Evolutionary conservation across 2,888 invertebrate genomes (phyloP).

Genomic region (Brachypterus glaber): DNA sequence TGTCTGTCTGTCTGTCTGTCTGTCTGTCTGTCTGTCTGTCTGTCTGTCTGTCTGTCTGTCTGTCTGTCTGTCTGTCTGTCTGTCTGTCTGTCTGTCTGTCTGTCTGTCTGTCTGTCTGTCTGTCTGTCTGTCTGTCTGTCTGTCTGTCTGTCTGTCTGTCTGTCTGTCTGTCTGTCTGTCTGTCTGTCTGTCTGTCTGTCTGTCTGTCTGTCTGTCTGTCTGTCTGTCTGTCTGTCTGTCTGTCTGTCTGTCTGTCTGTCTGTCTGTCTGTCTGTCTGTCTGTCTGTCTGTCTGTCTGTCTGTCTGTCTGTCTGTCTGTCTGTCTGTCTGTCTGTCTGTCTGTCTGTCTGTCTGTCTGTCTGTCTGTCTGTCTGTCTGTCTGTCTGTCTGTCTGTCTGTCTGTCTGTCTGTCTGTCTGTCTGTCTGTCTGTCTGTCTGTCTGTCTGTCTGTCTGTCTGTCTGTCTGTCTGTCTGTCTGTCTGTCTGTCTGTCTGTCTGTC

Average conservation of each 20-base stretch:
- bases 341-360: constrained; percentile 2
- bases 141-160: constrained; percentile 2
- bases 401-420: constrained; percentile 2
- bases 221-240: constrained; percentile 2
- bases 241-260: constrained; percentile 2
- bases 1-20: constrained; percentile 2
- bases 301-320: background rate
- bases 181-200: constrained; percentile 2
- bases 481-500: constrained; percentile 2
- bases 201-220: constrained; percentile 2
- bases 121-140: constrained; percentile 2
- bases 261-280: constrained; percentile 2
- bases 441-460: constrained; percentile 2
- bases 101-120: constrained; percentile 2
- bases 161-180: constrained; percentile 2
- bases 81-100: constrained; percentile 2
- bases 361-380: constrained; percentile 2
- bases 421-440: constrained; percentile 2
- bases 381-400: constrained; percentile 2
- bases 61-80: constrained; percentile 2
- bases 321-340: constrained; percentile 2
- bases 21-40: constrained; percentile 2
- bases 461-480: constrained; percentile 2
- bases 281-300: constrained; percentile 1
- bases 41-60: constrained; percentile 2